phyloP scores from a whole-genome alignment of 2,888 invertebrate genomes.

The Poecilobothrus nobilitatus region DNA sequence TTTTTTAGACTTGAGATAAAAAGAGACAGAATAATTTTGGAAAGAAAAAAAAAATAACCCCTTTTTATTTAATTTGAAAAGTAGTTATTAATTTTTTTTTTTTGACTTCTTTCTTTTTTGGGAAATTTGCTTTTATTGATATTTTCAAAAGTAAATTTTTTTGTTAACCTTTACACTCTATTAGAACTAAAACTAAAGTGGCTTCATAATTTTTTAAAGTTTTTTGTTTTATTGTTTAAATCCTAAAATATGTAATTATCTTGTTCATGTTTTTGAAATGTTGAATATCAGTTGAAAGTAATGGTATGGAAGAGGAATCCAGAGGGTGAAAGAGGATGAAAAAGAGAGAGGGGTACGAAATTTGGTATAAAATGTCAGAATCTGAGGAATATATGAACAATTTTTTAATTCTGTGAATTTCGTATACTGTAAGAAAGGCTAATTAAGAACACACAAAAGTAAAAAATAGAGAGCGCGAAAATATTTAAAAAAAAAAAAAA shows the following conservation, averaged over 20 bases:
- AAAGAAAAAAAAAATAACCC: background rate
- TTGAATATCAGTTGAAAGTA: too few relatives aligned
- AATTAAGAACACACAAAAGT: too few relatives aligned
- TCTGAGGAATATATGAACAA: too few relatives aligned
- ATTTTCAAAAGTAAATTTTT: too few relatives aligned
- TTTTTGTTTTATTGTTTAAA: background rate
- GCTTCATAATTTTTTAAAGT: background rate
- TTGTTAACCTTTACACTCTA: background rate
- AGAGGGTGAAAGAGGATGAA: too few relatives aligned
- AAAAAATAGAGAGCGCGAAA: too few relatives aligned
- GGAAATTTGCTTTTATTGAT: background rate
- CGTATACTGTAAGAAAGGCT: too few relatives aligned
- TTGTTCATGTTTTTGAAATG: background rate
- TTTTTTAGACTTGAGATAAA: background rate
- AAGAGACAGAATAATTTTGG: background rate
- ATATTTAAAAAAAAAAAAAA: too few relatives aligned
- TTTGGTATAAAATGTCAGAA: too few relatives aligned
- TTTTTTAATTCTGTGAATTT: too few relatives aligned
- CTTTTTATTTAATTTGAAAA: conserved; percentile 5
- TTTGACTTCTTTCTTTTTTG: background rate
- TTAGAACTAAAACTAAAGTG: background rate
- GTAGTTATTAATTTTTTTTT: background rate
- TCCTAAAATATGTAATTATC: background rate
- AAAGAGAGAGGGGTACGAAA: too few relatives aligned
- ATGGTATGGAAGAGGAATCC: too few relatives aligned